Evolutionary conservation across 2,888 invertebrate species (phyloP).

Genomic region (Cremastobaeus sp.): DNA sequence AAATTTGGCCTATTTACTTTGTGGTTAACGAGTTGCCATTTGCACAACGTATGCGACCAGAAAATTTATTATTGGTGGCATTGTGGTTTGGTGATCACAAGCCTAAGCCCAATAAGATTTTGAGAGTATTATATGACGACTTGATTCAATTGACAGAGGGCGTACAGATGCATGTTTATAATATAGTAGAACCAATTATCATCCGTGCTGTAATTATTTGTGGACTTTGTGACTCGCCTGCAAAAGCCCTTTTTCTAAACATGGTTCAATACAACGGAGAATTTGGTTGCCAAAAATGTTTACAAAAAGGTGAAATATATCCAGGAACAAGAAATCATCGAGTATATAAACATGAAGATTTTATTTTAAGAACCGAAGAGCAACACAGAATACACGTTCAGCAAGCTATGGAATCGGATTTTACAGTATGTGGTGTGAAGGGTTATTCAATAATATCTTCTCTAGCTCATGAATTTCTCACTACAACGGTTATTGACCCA

Average conservation of each 20-base stretch:
- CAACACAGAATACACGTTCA: too few species aligned
- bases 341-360: conserved; percentile 20
- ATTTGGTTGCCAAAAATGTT: conserved; percentile 1
- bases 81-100: neutral
- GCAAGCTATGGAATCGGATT: too few species aligned
- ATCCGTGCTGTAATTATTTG: neutral
- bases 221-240: conserved; percentile 3
- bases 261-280: conserved; percentile 7
- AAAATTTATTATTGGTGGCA: neutral
- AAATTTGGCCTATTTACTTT: neutral
- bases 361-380: too few species aligned
- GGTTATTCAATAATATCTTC: too few species aligned
- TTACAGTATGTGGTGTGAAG: too few species aligned
- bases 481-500: too few species aligned
- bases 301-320: conserved; percentile 12
- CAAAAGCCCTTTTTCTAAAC: conserved; percentile 8
- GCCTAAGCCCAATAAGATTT: neutral
- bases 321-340: conserved; percentile 16
- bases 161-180: neutral
- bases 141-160: neutral
- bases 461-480: too few species aligned
- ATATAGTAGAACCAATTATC: neutral
- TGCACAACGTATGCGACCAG: neutral
- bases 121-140: neutral
- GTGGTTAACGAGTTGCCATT: neutral